Conservation (phyloP, 2,113 vertebrate species). For the Pterocles gutturalis region DNA sequence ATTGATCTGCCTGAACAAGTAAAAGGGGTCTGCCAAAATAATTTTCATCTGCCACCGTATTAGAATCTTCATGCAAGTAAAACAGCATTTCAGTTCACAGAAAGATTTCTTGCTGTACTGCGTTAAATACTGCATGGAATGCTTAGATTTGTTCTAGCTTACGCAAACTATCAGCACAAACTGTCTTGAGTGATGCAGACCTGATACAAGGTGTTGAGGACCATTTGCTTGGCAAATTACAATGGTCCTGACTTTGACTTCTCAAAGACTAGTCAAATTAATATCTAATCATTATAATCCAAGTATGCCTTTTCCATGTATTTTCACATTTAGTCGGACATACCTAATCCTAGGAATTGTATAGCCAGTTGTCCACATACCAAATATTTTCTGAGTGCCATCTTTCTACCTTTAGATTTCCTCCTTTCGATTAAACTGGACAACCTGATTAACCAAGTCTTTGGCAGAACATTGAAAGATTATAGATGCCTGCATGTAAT, state of each 20-base stretch:
- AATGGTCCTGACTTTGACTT: background rate
- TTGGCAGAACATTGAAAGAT: background rate
- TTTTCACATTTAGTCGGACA: background rate
- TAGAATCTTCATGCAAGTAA: background rate
- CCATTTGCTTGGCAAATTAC: background rate
- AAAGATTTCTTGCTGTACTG: background rate
- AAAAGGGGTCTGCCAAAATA: background rate
- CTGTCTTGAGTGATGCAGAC: background rate
- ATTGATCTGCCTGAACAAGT: background rate
- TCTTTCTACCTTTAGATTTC: background rate
- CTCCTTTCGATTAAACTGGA: background rate
- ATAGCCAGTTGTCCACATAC: background rate
- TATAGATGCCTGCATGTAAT: background rate
- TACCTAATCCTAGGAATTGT: background rate
- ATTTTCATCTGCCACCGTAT: background rate
- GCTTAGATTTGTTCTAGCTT: background rate
- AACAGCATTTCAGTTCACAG: background rate
- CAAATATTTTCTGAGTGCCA: background rate
- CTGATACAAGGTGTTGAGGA: background rate
- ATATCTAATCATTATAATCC: background rate
- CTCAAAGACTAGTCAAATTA: background rate
- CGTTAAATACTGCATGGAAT: rapidly evolving
- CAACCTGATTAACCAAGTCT: background rate
- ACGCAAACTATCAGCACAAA: background rate
- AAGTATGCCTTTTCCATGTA: rapidly evolving